Evolutionary conservation across 2,888 invertebrate species (phyloP).

Genomic region (Tethea ocularis): DNA sequence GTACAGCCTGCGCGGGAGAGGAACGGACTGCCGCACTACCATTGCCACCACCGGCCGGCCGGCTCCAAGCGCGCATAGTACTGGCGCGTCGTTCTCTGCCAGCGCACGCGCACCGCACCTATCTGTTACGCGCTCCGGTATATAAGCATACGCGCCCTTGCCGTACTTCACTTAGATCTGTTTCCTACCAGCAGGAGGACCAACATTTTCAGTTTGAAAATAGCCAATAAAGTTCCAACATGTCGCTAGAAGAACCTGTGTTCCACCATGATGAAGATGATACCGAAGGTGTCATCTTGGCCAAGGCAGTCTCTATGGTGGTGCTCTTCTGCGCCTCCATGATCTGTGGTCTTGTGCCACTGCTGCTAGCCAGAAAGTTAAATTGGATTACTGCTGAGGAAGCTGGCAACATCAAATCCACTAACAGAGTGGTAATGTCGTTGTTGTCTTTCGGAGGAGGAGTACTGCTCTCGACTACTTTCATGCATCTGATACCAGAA

Average conservation of each 20-base stretch:
- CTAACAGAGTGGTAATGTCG: conserved; percentile 82
- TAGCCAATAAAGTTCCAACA: conserved; percentile 29
- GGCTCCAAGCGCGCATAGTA: conserved; percentile 54
- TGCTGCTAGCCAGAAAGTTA: conserved; percentile 87
- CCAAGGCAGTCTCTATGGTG: conserved; percentile 91
- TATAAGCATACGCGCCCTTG: conserved; percentile 62
- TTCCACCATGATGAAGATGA: conserved; percentile 50
- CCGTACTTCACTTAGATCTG: conserved; percentile 42
- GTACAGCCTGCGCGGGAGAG: conserved; percentile 66
- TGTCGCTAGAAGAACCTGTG: conserved; percentile 38
- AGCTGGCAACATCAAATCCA: conserved; percentile 74
- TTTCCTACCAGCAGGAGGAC: conserved; percentile 24
- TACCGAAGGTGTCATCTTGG: conserved; percentile 81
- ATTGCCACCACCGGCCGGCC: too few relatives aligned
- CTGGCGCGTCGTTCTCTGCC: conserved; percentile 59
- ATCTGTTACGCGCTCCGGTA: conserved; percentile 60
- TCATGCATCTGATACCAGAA: conserved; percentile 92
- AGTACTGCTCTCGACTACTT: conserved; percentile 91
- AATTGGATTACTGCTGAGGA: conserved; percentile 82
- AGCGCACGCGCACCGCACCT: conserved; percentile 73
- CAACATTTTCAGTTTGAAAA: conserved; percentile 18
- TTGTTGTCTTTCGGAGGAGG: conserved; percentile 93
- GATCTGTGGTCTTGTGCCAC: conserved; percentile 89
- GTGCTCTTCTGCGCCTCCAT: conserved; percentile 90
- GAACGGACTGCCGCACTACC: conserved; percentile 48